Base-by-base conservation (phyloP, 92 coral and sea anemone species). In the Ricordea florida region DNA sequence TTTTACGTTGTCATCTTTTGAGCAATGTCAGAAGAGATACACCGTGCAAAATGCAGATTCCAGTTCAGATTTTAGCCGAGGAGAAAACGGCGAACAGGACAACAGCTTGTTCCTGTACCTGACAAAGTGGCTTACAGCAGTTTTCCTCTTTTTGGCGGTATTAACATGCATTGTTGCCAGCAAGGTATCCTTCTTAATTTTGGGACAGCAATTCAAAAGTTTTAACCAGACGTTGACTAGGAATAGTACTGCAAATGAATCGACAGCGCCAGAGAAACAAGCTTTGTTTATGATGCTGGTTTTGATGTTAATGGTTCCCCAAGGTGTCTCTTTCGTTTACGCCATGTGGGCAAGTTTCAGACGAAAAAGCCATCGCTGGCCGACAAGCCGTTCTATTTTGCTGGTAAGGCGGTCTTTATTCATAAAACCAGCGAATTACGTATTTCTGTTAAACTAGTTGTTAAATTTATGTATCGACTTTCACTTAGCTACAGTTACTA, bases 291-390 rank as follows among this genome's bases (percentile, higher is more conserved):
- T 93, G 4, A 83, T 93, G 93, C 59, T 93, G 62, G 76, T 87
- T 10, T 49, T 93, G 4, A 61, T 82, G 3, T 35, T 93, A 14
- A 88, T 94, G 94, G 69, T 91, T 34, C 98, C 98, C 7, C 91
- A 88, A 62, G 60, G 45, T 2, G 20, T 61, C 24, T 82, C 92
- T 4, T 71, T 94, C 24, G 30, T 94, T 35, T 33, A 77, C 5
- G 72, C 92, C 2, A 62, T 65, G 10, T 81, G 93, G 85, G 71
- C 65, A 10, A 84, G 89, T 46, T 2, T 89, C 9, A 43, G 68
- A 29, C 75, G 84, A 42, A 74, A 65, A n/a, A 70, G 69, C 27
- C 90, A 80, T 37, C 93, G 92, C 0, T 92, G 97, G 87, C 98
- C 98, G 17, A 56, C 86, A n/a, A 88, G 65, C n/a, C 28, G 28